A percentile compares a stretch with the other conserved stretches of the same genome.
These are phyloP conservation scores for Smittia sp. DNA, from an alignment of 2,888 invertebrate species.

Conservation along the genomic window DNA sequence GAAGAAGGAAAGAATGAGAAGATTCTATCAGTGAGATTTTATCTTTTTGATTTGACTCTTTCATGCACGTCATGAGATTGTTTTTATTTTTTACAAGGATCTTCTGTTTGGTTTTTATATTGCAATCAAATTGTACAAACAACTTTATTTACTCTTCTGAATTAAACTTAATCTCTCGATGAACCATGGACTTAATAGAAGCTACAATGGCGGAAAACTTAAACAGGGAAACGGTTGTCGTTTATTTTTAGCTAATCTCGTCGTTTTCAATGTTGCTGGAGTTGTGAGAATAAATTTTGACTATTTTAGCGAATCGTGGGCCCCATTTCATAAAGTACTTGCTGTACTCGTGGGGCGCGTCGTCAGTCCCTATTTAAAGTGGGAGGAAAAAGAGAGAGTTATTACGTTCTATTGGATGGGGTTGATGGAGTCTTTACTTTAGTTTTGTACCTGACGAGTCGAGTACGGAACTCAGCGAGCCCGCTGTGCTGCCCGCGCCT, in stretches of 20 bases:
- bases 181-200: not conserved
- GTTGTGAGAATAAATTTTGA: slow-evolving; percentile 64
- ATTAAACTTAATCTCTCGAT: not conserved
- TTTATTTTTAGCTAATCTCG: slow-evolving; percentile 39
- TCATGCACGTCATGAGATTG: not conserved
- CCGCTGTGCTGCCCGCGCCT: slow-evolving; percentile 76
- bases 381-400: not conserved
- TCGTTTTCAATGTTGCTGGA: slow-evolving; percentile 32
- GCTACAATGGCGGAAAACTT: not conserved
- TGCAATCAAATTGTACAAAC: not conserved
- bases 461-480: slow-evolving; percentile 74
- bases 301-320: slow-evolving; percentile 73
- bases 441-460: slow-evolving; percentile 40
- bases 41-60: slow-evolving; percentile 20
- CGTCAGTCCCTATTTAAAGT: slow-evolving; percentile 61
- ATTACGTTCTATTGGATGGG: not conserved
- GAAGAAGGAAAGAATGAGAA: slow-evolving; percentile 6
- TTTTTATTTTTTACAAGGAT: slow-evolving; percentile 1
- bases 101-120: not conserved
- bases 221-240: not conserved
- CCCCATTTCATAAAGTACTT: slow-evolving; percentile 79
- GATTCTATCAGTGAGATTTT: not conserved
- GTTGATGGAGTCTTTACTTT: slow-evolving; percentile 29
- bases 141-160: not conserved
- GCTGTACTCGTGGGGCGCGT: slow-evolving; percentile 70